Base-by-base conservation (phyloP, 2,888 invertebrate species). In the Phaedon cochleariae region DNA sequence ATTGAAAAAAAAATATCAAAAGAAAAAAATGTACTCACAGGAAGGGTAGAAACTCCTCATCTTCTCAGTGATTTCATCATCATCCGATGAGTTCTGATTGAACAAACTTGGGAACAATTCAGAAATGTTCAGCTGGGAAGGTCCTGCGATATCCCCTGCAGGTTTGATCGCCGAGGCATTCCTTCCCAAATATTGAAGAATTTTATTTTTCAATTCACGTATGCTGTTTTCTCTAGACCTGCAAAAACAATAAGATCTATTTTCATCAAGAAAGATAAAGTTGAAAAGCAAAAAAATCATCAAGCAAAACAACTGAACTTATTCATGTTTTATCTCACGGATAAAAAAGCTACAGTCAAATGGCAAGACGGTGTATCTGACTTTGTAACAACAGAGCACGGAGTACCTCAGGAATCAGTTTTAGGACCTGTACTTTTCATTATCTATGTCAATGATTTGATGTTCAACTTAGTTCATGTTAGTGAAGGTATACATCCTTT, bases 41-140 rank as follows among this genome's bases (percentile, higher is more conserved):
- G 80, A 80, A 3, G 83, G 83, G 61, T 83, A 82, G 55, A 79
- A 82, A 48, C 82, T 81, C 55, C 81, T 71, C 21, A 82, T 81
- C 68, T 81, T 82, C 57, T 82, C 81, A 5, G 76, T 76, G 15
- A 81, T 75, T 18, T 74, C 75, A 21, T 79, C 77, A 52, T 80
- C 79, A n/a, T 72, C 68, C 2, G 76, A 72, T 4, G 65, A 65
- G 55, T 80, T 41, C 2, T n/a, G 15, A 15, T 15, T 79, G 7
- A 75, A 58, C 37, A 75, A 64, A 10, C 65, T 70, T 1, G 75
- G 74, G 21, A 78, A 65, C 15, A 76, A 68, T 20, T 74, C 63
- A 5, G 76, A 71, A 17, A 74, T 65, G 59, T 78, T 78, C 9
- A 76, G 45, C 5, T 15, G 41, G n/a, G 73, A 65, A 17, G 64